Evolutionary conservation across 2,113 vertebrate genomes (phyloP).

Genomic region (Centropristis striata): DNA sequence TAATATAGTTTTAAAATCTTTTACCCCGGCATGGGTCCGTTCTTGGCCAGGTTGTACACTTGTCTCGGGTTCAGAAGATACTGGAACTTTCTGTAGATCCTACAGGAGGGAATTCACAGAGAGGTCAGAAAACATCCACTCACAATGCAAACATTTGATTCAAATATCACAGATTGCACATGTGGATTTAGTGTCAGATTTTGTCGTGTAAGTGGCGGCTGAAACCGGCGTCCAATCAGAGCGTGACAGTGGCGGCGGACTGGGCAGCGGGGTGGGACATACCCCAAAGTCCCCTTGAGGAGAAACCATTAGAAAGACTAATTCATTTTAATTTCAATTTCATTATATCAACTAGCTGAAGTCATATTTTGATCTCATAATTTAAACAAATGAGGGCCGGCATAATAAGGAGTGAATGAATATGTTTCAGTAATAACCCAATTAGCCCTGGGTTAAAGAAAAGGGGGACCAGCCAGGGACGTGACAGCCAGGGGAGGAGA

Average conservation of each 20-base stretch:
- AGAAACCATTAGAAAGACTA: conserved; percentile 87
- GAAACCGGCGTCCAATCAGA: conserved; percentile 37
- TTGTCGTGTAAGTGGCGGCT: neutral
- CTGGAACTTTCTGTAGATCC: conserved; percentile 97
- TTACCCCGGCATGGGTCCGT: conserved; percentile 95
- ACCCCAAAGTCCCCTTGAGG: conserved; percentile 72
- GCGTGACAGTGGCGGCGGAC: neutral
- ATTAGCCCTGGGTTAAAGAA: conserved; percentile 83
- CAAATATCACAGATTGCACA: neutral
- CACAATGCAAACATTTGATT: neutral
- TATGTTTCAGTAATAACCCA: conserved; percentile 88
- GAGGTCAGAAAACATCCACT: neutral
- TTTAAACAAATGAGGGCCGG: conserved; percentile 83
- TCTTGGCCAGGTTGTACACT: conserved; percentile 94
- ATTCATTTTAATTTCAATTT: conserved; percentile 88
- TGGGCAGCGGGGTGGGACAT: conserved; percentile 68
- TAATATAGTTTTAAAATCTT: no score
- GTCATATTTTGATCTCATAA: conserved; percentile 87
- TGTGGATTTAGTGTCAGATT: neutral
- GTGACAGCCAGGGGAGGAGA: conserved; percentile 55
- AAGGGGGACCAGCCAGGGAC: conserved; percentile 54
- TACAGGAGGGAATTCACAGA: conserved; percentile 71
- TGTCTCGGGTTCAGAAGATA: conserved; percentile 96
- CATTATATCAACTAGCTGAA: conserved; percentile 87
- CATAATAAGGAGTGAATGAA: conserved; percentile 84